Conservation (phyloP, 2,888 invertebrate species). For the Calephelis perditalis region DNA sequence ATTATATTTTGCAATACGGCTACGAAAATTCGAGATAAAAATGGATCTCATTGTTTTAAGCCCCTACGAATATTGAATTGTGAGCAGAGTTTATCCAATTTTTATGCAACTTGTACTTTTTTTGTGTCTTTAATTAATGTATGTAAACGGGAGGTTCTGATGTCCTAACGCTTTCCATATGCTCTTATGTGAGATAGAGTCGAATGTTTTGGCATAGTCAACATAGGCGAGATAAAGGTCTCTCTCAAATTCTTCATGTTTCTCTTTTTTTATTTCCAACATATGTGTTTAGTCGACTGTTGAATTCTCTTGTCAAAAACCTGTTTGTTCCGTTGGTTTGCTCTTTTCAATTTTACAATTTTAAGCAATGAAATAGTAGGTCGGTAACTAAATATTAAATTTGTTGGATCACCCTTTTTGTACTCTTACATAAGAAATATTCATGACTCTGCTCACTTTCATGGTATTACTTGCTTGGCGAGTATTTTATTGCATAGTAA, state of each 20-base stretch:
- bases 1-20: neutral
- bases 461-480: too few relatives aligned
- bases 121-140: conserved; percentile 7
- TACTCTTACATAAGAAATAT: too few relatives aligned
- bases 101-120: conserved; percentile 10
- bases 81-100: conserved; percentile 8
- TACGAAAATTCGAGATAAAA: conserved; percentile 1
- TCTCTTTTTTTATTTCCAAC: conserved; percentile 20
- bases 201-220: conserved; percentile 21
- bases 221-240: conserved; percentile 20
- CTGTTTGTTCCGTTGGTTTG: too few relatives aligned
- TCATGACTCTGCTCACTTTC: too few relatives aligned
- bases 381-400: too few relatives aligned
- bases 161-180: neutral
- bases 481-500: too few relatives aligned
- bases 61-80: conserved; percentile 11
- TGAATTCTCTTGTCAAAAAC: conserved; percentile 12
- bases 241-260: conserved; percentile 17
- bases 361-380: too few relatives aligned
- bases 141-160: neutral
- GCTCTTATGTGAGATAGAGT: conserved; percentile 14
- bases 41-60: conserved; percentile 4
- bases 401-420: too few relatives aligned
- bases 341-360: too few relatives aligned
- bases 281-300: conserved; percentile 24